phyloP scores from a whole-genome alignment of 2,888 invertebrate species.

The Phlogophora meticulosa region DNA sequence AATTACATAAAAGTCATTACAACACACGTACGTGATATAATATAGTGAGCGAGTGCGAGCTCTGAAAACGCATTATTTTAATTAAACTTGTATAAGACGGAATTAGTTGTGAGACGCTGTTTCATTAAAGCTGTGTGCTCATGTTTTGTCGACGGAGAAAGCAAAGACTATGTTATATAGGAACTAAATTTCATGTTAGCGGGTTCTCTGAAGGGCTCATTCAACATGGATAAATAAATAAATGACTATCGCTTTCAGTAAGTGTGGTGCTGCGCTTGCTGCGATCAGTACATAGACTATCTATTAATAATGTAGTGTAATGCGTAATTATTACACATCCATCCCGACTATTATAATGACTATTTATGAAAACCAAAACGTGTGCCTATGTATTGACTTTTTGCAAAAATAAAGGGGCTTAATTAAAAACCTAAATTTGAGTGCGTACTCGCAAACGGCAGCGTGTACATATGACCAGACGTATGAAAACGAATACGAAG shows the following conservation, averaged over 20 bases:
- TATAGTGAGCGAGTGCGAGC: conserved; percentile 48
- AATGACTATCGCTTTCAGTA: neutral
- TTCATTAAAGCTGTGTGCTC: conserved; percentile 52
- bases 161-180: conserved; percentile 21
- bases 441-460: too few relatives aligned
- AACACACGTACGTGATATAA: conserved; percentile 46
- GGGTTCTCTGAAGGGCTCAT: conserved; percentile 1
- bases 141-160: conserved; percentile 40
- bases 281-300: neutral
- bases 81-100: conserved; percentile 70
- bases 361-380: too few relatives aligned
- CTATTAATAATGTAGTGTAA: neutral
- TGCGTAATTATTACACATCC: too few relatives aligned
- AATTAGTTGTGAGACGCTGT: conserved; percentile 44
- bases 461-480: too few relatives aligned
- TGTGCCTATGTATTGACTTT: too few relatives aligned
- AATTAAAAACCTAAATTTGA: too few relatives aligned
- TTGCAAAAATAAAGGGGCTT: too few relatives aligned
- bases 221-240: neutral
- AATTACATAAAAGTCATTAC: conserved; percentile 31
- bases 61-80: conserved; percentile 70
- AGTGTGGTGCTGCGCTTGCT: too few relatives aligned
- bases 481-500: too few relatives aligned
- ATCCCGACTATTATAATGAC: too few relatives aligned
- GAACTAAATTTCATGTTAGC: conserved; percentile 1